Percentiles rank a stretch among this genome's conserved stretches.
phyloP scores from a whole-genome alignment of 2,113 vertebrate genomes.

The Microtus pennsylvanicus region DNA sequence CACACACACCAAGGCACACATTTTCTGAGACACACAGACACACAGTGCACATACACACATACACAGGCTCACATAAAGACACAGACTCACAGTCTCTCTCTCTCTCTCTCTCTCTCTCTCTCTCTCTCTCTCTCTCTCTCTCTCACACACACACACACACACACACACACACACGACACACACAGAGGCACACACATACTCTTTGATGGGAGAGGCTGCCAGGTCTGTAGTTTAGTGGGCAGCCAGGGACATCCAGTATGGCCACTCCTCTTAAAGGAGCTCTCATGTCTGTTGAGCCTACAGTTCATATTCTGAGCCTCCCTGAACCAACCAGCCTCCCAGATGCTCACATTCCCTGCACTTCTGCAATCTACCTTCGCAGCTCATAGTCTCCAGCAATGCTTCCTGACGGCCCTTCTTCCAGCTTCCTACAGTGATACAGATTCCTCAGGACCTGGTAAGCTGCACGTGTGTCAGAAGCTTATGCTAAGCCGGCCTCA shows the following conservation, averaged over 20 bases:
- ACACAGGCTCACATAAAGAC: neutral
- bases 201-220: neutral
- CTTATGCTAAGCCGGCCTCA: accelerated
- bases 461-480: neutral
- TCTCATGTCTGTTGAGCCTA: neutral
- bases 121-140: too few relatives aligned
- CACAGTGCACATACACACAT: neutral
- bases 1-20: too few relatives aligned
- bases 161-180: neutral
- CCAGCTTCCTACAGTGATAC: accelerated
- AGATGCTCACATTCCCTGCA: neutral
- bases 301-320: too few relatives aligned
- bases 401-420: neutral
- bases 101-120: too few relatives aligned
- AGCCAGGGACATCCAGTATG: neutral
- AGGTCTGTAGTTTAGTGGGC: neutral
- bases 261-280: neutral
- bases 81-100: too few relatives aligned
- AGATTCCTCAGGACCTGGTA: neutral
- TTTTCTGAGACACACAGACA: neutral
- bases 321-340: neutral
- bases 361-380: neutral
- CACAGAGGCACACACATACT: neutral
- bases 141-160: neutral
- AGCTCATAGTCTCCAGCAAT: neutral